phyloP scores from a whole-genome alignment of 2,888 invertebrate genomes.

The Microplitis deprimator region DNA sequence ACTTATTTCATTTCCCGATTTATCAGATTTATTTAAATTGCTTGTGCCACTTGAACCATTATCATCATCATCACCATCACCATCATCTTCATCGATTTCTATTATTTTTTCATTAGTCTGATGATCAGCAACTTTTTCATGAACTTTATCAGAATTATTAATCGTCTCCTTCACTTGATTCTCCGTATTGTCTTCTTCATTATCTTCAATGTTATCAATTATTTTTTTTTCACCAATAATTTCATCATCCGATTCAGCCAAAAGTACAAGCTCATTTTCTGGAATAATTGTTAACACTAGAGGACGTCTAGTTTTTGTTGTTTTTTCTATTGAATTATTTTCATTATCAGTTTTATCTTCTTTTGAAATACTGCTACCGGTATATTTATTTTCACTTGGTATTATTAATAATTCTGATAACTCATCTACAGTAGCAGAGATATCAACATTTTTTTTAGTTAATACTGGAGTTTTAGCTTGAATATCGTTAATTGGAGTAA shows the following conservation, averaged over 20 bases:
- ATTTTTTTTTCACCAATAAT: background rate
- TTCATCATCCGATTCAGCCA: background rate
- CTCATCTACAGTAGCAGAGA: too few species aligned
- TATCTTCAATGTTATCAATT: background rate
- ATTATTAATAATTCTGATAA: background rate
- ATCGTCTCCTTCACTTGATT: background rate
- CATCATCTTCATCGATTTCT: background rate
- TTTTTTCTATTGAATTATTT: background rate
- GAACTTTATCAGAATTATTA: background rate
- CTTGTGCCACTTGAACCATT: too few species aligned
- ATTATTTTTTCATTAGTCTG: background rate
- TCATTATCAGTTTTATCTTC: background rate
- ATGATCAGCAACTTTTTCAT: background rate
- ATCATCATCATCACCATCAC: background rate
- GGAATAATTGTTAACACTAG: background rate
- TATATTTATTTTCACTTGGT: background rate
- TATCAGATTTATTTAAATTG: background rate
- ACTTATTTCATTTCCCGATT: background rate
- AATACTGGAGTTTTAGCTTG: background rate
- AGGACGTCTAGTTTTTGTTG: background rate
- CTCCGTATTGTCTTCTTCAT: background rate
- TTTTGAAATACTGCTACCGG: background rate
- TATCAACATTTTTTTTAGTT: background rate
- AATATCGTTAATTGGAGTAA: background rate
- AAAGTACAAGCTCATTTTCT: background rate